Base-by-base conservation (phyloP, 1,140 invertebrate genomes). In the Lasioglossum albipes region DNA sequence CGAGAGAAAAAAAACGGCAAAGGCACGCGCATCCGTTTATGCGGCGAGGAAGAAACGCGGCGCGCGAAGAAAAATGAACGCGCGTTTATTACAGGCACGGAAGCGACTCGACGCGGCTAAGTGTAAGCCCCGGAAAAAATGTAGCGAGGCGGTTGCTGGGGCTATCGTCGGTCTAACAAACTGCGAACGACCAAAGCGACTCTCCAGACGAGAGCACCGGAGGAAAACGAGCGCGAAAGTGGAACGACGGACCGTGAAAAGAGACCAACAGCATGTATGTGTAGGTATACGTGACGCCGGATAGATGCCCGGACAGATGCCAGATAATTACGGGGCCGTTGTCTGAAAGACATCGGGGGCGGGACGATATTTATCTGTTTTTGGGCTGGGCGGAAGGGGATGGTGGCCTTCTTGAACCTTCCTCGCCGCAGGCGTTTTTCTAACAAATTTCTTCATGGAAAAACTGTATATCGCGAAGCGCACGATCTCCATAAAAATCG, bases 81-180 rank as follows among this genome's bases (percentile, higher is more conserved):
- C 54, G 41, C 13, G 22, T 67, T 67, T 75, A 20, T 75, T 59
- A 42, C n/a, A 20, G 49, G 27, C 10, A 7, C 10, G 36, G 22
- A 52, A 18, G 42, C 2, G 22, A 31, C 59, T 73, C 3, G 1
- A 31, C 22, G 12, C 6, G 42, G 20, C 57, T 36, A 70, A 57
- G n/a, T 13, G 68, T 70, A 70, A 70, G 41, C 68, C 36, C 68
- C 36, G 6, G 68, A 27, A 42, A 41, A 61, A 27, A 65, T 54
- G 62, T 6, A 16, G 27, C 10, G 42, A 4, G 22, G n/a, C 36
- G 36, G 59, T 16, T 10, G n/a, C 41, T 27, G 36, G 20, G 27
- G 64, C 59, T 22, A 62, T 27, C 42, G 59, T 49, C 45, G 10
- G 27, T 36, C 9, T 36, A 36, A 22, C 6, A 22, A 42, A 61